These are phyloP conservation scores for Phaethornis superciliosus DNA, from an alignment of 2,113 vertebrate genomes.

Conservation along the genomic window DNA sequence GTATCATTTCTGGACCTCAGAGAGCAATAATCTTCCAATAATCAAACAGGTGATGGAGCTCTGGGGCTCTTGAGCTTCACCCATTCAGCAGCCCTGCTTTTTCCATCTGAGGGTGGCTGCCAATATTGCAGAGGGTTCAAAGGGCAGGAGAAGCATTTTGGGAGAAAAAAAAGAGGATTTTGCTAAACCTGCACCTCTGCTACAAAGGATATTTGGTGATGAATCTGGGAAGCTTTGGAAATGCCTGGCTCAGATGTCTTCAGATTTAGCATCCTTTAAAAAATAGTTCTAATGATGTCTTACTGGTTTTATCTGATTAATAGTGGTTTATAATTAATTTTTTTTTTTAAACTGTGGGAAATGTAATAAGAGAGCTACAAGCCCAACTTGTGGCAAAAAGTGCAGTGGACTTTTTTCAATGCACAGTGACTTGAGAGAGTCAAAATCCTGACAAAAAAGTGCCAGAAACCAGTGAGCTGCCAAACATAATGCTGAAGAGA, in stretches of 20 bases:
- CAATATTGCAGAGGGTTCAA: accelerated
- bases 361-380: not conserved
- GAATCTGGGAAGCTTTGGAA: not conserved
- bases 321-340: not conserved
- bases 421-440: not conserved
- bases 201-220: not conserved
- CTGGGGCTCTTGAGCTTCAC: too few species aligned
- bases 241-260: not conserved
- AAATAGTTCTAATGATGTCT: not conserved
- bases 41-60: too few species aligned
- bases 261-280: not conserved
- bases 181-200: not conserved
- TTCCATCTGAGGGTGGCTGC: not conserved
- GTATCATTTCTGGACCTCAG: not conserved
- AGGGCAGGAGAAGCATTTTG: accelerated
- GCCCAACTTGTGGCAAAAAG: not conserved
- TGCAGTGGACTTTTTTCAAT: not conserved
- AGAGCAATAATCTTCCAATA: too few species aligned
- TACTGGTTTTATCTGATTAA: not conserved
- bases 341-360: not conserved
- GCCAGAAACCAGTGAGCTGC: not conserved
- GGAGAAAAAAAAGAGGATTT: not conserved
- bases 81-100: accelerated
- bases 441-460: not conserved
- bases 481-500: not conserved